Percentiles rank a stretch among this genome's conserved stretches.
phyloP scores from a whole-genome alignment of 2,113 vertebrate species.

The Sterna hirundo region DNA sequence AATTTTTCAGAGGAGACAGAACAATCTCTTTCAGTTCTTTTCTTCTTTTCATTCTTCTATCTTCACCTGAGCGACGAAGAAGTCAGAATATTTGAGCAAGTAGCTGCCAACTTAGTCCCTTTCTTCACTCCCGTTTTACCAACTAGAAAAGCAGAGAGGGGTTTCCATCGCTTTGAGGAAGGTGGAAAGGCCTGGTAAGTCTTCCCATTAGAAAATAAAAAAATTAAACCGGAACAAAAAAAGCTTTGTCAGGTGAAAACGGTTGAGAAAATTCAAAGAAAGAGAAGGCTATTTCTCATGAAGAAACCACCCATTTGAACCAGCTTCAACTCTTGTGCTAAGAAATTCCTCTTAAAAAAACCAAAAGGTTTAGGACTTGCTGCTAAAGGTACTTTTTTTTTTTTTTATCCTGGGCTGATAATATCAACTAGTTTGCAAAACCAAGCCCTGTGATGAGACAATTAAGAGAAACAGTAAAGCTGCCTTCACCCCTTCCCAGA shows the following conservation, averaged over 20 bases:
- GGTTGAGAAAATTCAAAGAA: not conserved
- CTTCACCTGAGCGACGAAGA: not conserved
- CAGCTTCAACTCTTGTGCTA: not conserved
- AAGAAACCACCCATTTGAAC: not conserved
- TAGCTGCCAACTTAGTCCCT: not conserved
- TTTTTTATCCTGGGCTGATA: not conserved
- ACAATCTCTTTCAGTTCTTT: not conserved
- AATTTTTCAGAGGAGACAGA: not conserved
- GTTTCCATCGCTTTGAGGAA: not conserved
- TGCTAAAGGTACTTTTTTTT: not conserved
- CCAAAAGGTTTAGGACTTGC: not conserved
- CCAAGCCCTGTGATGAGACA: not conserved
- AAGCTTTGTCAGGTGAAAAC: not conserved
- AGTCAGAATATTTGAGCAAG: conserved; percentile 9
- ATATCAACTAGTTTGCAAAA: not conserved
- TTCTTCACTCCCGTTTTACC: conserved; percentile 4
- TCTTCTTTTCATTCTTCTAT: not conserved
- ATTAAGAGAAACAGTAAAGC: not conserved
- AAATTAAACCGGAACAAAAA: not conserved
- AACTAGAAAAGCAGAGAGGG: not conserved
- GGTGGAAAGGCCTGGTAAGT: not conserved
- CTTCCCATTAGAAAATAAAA: not conserved
- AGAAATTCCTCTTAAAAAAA: not conserved
- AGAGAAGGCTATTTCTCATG: not conserved
- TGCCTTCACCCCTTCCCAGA: not conserved